Percentiles rank a stretch among this genome's conserved stretches.
These are phyloP conservation scores for Netelia inedita DNA, from an alignment of 2,888 invertebrate genomes.

Conservation along the genomic window DNA sequence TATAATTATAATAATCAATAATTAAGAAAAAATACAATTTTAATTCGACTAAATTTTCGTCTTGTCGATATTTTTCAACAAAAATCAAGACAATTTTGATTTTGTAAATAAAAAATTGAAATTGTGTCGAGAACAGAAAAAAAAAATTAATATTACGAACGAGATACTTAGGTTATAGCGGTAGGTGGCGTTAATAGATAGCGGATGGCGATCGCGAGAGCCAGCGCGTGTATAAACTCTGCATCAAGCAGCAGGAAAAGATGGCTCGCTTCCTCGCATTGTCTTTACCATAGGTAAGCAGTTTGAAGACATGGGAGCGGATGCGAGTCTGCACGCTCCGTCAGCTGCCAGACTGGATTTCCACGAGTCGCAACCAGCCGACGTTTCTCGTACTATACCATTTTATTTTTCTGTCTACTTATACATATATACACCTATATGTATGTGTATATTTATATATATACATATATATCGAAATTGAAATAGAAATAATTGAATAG, in stretches of 20 bases:
- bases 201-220: slow-evolving; percentile 13
- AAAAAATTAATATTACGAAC: not conserved
- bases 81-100: not conserved
- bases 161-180: not conserved
- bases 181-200: slow-evolving; percentile 11
- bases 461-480: too few relatives aligned
- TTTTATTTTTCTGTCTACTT: not conserved
- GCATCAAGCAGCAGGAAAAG: slow-evolving; percentile 79
- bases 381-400: slow-evolving; percentile 15
- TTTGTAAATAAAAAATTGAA: not conserved
- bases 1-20: too few relatives aligned
- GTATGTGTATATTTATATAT: too few relatives aligned
- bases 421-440: too few relatives aligned
- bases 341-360: slow-evolving; percentile 76
- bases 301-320: slow-evolving; percentile 83
- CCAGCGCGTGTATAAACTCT: slow-evolving; percentile 53
- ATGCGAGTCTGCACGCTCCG: slow-evolving; percentile 79
- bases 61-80: too few relatives aligned
- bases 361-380: slow-evolving; percentile 66
- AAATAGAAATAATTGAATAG: too few relatives aligned
- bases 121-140: not conserved
- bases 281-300: slow-evolving; percentile 80
- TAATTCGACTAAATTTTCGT: too few relatives aligned
- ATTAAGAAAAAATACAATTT: too few relatives aligned
- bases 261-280: slow-evolving; percentile 84